A percentile compares a stretch with the other conserved stretches of the same genome.
These are phyloP conservation scores for Eretmocerus hayati DNA, from an alignment of 2,888 invertebrate species.

Conservation along the genomic window DNA sequence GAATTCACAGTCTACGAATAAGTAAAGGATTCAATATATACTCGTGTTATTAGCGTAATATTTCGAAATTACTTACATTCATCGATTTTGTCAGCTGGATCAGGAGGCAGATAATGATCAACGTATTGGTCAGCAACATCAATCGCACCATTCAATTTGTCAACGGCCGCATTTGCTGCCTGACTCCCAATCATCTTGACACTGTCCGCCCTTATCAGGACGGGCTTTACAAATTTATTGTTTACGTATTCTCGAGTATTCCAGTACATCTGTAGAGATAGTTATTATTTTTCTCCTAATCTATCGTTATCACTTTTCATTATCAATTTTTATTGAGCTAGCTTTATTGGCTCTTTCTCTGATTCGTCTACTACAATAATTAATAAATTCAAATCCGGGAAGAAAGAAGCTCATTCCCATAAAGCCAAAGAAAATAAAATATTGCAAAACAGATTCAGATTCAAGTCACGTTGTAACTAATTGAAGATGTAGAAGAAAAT, in stretches of 20 bases:
- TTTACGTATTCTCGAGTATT: constrained; percentile 72
- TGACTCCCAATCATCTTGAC: constrained; percentile 74
- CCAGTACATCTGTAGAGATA: constrained; percentile 60
- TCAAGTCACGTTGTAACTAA: no score
- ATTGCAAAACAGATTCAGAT: no score
- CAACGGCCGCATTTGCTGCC: constrained; percentile 67
- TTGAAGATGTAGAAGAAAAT: no score
- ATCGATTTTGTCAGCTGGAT: constrained; percentile 54
- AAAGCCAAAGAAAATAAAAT: no score
- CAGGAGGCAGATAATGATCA: constrained; percentile 71
- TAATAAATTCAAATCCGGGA: no score
- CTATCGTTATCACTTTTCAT: not conserved
- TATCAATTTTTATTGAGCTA: no score
- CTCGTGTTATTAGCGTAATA: no score
- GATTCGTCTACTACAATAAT: no score
- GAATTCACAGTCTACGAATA: no score
- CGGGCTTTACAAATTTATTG: constrained; percentile 58
- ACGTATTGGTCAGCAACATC: constrained; percentile 74
- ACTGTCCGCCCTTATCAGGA: constrained; percentile 73
- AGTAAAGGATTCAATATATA: no score
- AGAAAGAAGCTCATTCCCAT: no score
- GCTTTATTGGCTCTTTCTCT: constrained; percentile 1
- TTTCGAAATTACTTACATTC: constrained; percentile 52
- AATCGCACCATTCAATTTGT: constrained; percentile 67
- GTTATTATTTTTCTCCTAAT: constrained; percentile 19